Conservation (phyloP, 2,797 vertebrate genomes). For the Uromys caudimaculatus region DNA sequence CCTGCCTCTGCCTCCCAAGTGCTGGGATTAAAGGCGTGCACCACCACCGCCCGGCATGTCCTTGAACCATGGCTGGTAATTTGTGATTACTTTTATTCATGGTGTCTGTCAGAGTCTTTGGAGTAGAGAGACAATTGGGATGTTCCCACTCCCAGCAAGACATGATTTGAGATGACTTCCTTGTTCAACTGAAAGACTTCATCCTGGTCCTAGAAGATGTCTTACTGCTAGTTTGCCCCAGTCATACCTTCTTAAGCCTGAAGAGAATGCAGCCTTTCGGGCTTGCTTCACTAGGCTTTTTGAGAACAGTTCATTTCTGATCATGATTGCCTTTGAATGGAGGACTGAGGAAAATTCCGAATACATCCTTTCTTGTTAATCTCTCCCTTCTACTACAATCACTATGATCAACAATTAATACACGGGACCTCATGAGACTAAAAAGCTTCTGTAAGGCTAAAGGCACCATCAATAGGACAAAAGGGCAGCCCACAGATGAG, state of each 20-base stretch:
- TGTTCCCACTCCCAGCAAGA: neutral
- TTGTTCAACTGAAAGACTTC: neutral
- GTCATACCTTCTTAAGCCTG: neutral
- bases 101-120: neutral
- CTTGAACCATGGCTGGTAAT: neutral
- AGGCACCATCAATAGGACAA: neutral
- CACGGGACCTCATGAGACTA: neutral
- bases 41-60: too few relatives aligned
- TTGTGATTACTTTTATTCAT: constrained; percentile 12
- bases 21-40: too few relatives aligned
- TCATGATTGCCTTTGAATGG: neutral
- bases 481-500: neutral
- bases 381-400: neutral
- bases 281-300: neutral
- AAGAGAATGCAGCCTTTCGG: neutral
- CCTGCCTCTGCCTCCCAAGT: too few relatives aligned
- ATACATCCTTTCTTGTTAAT: neutral
- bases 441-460: neutral
- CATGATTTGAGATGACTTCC: constrained; percentile 14
- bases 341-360: neutral
- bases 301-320: neutral
- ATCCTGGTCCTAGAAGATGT: neutral
- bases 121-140: neutral
- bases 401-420: neutral
- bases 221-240: neutral